phyloP scores from a whole-genome alignment of 92 coral and sea anemone species.

The Palythoa caribaeorum region DNA sequence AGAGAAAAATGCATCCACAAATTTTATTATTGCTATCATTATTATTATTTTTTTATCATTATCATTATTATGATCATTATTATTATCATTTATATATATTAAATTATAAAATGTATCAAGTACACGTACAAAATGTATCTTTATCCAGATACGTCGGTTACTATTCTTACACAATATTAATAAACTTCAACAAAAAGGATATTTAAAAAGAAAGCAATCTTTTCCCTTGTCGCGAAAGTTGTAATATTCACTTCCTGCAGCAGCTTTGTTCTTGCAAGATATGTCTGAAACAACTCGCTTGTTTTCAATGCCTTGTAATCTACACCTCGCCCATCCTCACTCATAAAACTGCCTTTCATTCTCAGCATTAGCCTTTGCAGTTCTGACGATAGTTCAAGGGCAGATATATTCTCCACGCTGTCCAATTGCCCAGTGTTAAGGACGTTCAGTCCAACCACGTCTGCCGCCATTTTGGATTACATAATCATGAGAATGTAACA shows the following conservation, averaged over 20 bases:
- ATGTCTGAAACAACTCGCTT: conserved; percentile 80
- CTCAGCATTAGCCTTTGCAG: conserved; percentile 84
- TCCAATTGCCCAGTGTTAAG: conserved; percentile 42
- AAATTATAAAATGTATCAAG: too few relatives aligned
- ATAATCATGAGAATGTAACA: too few relatives aligned
- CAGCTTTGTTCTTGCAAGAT: conserved; percentile 60
- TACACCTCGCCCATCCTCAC: conserved; percentile 81
- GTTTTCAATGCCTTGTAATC: conserved; percentile 72
- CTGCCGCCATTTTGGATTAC: conserved; percentile 3
- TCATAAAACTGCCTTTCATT: conserved; percentile 84
- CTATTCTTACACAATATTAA: neutral
- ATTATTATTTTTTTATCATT: too few relatives aligned
- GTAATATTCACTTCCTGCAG: conserved; percentile 58
- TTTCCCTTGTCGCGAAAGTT: conserved; percentile 62
- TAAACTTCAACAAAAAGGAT: conserved; percentile 55
- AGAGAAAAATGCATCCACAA: too few relatives aligned
- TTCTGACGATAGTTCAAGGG: conserved; percentile 72
- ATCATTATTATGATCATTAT: too few relatives aligned
- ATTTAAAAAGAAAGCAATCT: conserved; percentile 89
- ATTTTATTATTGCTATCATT: too few relatives aligned
- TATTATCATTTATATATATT: too few relatives aligned
- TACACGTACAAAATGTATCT: too few relatives aligned
- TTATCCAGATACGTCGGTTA: too few relatives aligned
- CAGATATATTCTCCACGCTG: conserved; percentile 30
- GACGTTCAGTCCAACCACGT: conserved; percentile 4